Conservation (phyloP, 1,140 invertebrate genomes). For the Papilio helenus region DNA sequence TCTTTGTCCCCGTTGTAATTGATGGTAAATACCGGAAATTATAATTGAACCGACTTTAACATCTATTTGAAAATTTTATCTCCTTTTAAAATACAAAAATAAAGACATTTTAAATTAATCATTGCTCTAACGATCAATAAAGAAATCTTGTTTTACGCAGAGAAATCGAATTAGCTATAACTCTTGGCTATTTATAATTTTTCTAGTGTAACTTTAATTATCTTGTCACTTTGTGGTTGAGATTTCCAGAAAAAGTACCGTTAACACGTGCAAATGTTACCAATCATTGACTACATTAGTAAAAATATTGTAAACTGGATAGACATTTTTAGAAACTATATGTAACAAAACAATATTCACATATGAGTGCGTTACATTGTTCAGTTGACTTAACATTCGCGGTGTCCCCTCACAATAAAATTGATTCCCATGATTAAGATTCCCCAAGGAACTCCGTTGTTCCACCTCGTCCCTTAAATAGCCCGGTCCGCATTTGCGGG, state of each 20-base stretch:
- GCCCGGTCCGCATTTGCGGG: too few relatives aligned
- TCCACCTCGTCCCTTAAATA: too few relatives aligned
- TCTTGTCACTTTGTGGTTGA: not conserved
- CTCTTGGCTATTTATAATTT: not conserved
- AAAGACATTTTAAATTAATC: not conserved
- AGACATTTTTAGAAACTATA: not conserved
- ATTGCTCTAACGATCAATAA: not conserved
- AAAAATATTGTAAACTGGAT: not conserved
- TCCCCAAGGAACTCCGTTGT: slow-evolving; percentile 59
- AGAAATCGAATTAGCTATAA: not conserved
- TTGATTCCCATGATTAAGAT: slow-evolving; percentile 76
- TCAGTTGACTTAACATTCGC: slow-evolving; percentile 34
- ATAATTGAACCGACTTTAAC: not conserved
- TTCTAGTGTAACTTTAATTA: too few relatives aligned
- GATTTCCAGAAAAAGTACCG: not conserved
- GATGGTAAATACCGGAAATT: not conserved
- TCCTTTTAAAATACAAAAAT: not conserved
- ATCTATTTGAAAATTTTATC: not conserved
- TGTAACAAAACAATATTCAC: not conserved
- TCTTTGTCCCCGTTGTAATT: not conserved
- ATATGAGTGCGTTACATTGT: not conserved
- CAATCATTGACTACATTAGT: not conserved
- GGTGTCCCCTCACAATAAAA: slow-evolving; percentile 48
- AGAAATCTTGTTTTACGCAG: not conserved
- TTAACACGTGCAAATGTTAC: not conserved